phyloP scores from a whole-genome alignment of 2,113 vertebrate species.

The Tympanuchus pallidicinctus region DNA sequence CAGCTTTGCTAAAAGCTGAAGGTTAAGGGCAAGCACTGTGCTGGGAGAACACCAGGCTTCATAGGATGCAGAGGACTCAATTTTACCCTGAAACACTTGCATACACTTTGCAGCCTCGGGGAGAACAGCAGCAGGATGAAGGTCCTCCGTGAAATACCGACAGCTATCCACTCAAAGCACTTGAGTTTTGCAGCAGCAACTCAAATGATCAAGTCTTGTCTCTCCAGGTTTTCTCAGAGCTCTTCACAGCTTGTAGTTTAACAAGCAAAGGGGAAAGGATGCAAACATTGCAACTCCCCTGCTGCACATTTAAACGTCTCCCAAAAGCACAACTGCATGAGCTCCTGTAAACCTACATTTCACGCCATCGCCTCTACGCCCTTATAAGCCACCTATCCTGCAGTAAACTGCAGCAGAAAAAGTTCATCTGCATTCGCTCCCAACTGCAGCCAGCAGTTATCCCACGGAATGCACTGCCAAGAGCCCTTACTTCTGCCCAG shows the following conservation, averaged over 20 bases:
- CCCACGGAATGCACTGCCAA: accelerated
- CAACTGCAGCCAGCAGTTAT: neutral
- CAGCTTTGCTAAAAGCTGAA: neutral
- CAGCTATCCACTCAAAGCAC: neutral
- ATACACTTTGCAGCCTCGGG: neutral
- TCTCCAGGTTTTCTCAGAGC: neutral
- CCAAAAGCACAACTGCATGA: accelerated
- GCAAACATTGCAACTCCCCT: neutral
- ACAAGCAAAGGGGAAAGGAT: neutral
- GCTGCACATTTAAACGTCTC: neutral
- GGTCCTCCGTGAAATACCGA: neutral
- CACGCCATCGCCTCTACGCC: neutral
- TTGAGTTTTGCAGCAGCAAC: neutral
- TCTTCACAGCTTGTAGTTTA: neutral
- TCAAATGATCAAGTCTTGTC: neutral
- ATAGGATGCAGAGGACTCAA: neutral
- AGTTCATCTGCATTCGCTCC: neutral
- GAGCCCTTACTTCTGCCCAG: neutral
- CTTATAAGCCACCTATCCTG: neutral
- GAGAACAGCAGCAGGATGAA: neutral
- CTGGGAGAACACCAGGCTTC: neutral
- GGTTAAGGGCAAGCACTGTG: neutral
- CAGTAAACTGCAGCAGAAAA: neutral
- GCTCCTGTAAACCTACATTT: neutral
- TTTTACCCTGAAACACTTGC: neutral